Evolutionary conservation across 2,797 vertebrate species (phyloP), one percentile per base, ranked within the genome.

Genomic region (Sebastes steindachneri): DNA sequence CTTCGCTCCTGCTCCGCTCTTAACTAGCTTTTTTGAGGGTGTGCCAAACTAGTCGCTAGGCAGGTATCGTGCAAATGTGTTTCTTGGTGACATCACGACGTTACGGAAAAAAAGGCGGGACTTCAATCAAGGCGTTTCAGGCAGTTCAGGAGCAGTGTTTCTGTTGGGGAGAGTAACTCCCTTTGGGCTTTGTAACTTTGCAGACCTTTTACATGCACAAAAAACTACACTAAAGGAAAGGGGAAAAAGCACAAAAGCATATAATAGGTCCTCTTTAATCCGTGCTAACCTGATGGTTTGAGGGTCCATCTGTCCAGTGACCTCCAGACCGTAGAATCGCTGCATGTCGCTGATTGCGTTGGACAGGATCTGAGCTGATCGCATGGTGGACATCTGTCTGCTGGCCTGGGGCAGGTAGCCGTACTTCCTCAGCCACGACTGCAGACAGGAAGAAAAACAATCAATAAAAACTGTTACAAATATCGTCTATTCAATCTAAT

Each of bases 301-400:
- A 66, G 95, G 86, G 0, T 99, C 97, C 74, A 98, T 95, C 71
- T 95, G 84, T 3, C 98, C 98, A 0, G 97, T 99, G 87, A 98
- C 93, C 0, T 97, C 85, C 90, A 99, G 96, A 68, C 97, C 95
- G 0, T 99, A 99, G 88, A 99, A 99, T 9, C 93, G 95, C 93
- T 99, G 98, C 98, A 99, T 99, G 88, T 98, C 97, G 0, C 96
- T 86, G 1, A 99, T 88, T 41, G 98, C 97, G 0, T 92, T 91
- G 62, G 97, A 96, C 76, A 99, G 93, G 90, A 96, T 98, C 96
- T 98, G 96, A 7, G 97, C 96, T 0, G 98, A 98, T 84, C 96
- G 96, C 96, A 99, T 96, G 88, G 98, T 98, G 62, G 98, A 99
- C 97, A 98, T 97, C 91, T 97, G 96, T 55, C 95, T 95, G 89